Base-by-base conservation (phyloP, 2,797 vertebrate genomes). In the Rhinichthys osculus region DNA sequence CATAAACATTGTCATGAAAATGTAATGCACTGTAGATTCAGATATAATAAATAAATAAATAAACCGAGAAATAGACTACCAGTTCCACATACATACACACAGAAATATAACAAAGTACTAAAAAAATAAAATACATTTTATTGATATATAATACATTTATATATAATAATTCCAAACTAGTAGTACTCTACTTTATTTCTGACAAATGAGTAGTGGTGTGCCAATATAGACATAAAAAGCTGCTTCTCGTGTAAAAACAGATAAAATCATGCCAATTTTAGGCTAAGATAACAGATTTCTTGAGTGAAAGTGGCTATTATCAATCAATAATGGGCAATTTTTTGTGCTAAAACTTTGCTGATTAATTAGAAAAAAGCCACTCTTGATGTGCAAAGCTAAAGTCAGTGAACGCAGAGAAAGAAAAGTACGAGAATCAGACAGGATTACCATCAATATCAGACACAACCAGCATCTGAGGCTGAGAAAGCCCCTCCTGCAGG, bases 381-480 rank as follows among this genome's bases (percentile, higher is more conserved):
- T 27, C 6, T 27, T 27, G 7, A 44, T 16, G 70, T 72, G 23
- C 23, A 44, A 27, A 44, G 40, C 70, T 42, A 44, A 27, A 44
- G n/a, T 44, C 40, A 2, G 1, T 30, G 71, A 73, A 73, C 1
- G 16, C 7, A 73, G n/a, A 73, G 3, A 73, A 52, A 50, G 11
- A 42, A 42, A 42, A n/a, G 6, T 13, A 23, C 1, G 35, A 13
- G 2, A 47, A 79, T 64, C n/a, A 30, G 40, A 7, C 2, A 40
- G 3, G 44, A 93, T 89, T 95, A 99, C 98, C 98, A 23, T 99
- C 97, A 17, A 99, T 97, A 91, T 99, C 98, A 0, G 98, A 98
- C 42, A 99, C 97, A 91, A 99, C 96, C 88, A 99, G 93, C 98
- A 99, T 99, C 90, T 99, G 98, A 5, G 98, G 98, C 93, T 98